Conservation (phyloP, 1,140 invertebrate species). For the Drosophila bocqueti region DNA sequence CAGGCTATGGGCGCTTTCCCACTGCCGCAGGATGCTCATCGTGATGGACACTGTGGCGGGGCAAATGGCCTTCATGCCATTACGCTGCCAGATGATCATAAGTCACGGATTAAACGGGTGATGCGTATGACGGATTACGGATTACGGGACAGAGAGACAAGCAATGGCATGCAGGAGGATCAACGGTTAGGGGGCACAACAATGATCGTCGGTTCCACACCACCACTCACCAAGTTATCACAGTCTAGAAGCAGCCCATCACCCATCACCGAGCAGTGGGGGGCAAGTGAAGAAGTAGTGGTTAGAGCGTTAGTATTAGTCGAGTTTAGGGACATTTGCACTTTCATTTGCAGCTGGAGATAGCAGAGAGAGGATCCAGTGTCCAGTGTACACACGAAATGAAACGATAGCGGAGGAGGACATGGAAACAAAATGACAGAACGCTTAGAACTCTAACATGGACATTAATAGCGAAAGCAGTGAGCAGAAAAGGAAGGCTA, state of each 20-base stretch:
- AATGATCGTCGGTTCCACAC: slow-evolving; percentile 48
- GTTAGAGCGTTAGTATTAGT: slow-evolving; percentile 80
- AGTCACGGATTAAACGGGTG: slow-evolving; percentile 8
- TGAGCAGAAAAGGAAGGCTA: slow-evolving; percentile 18
- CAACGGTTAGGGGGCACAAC: slow-evolving; percentile 56
- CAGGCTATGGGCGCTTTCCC: slow-evolving; percentile 79
- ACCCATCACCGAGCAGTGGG: slow-evolving; percentile 56
- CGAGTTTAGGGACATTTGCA: slow-evolving; percentile 79
- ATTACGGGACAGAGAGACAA: slow-evolving; percentile 18
- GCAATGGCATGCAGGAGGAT: slow-evolving; percentile 38
- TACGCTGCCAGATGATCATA: slow-evolving; percentile 85
- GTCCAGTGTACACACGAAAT: slow-evolving; percentile 22
- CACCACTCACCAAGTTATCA: slow-evolving; percentile 85
- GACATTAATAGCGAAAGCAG: slow-evolving; percentile 49
- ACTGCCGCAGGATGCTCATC: slow-evolving; percentile 85
- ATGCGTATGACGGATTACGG: not conserved
- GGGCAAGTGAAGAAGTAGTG: slow-evolving; percentile 70
- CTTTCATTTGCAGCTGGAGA: slow-evolving; percentile 51
- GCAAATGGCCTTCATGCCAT: slow-evolving; percentile 88
- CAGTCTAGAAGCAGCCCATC: slow-evolving; percentile 81
- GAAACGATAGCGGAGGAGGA: slow-evolving; percentile 41
- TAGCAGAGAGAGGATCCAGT: slow-evolving; percentile 9
- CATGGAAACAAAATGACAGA: slow-evolving; percentile 58
- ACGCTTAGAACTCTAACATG: slow-evolving; percentile 38
- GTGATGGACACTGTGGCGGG: slow-evolving; percentile 88